These are phyloP conservation scores for Cephus pulcher DNA, from an alignment of 2,888 invertebrate species.

Conservation along the genomic window DNA sequence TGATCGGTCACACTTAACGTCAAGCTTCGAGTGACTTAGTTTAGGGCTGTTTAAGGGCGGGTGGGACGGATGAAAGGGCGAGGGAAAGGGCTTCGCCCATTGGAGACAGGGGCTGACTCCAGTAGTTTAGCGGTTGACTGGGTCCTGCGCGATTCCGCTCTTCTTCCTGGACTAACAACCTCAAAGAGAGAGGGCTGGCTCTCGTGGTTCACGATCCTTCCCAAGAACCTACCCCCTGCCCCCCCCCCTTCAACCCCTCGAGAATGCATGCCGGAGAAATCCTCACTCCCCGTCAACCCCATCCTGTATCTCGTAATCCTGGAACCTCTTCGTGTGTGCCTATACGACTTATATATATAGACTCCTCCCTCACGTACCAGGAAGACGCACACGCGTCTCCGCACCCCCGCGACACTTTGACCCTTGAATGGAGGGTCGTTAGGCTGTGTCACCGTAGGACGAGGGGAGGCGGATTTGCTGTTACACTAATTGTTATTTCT, in stretches of 20 bases:
- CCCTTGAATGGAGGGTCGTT: constrained; percentile 5
- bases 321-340: constrained; percentile 25
- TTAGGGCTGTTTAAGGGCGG: constrained; percentile 58
- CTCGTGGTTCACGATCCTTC: constrained; percentile 18
- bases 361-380: background rate
- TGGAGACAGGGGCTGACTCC: constrained; percentile 30
- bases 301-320: constrained; percentile 12
- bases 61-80: constrained; percentile 43
- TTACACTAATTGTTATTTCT: constrained; percentile 59
- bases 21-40: constrained; percentile 56
- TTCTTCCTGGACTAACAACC: constrained; percentile 34
- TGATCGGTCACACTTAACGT: constrained; percentile 62
- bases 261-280: background rate
- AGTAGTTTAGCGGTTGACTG: constrained; percentile 19
- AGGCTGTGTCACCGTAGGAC: constrained; percentile 16
- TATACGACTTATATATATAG: constrained; percentile 13
- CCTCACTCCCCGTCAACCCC: constrained; percentile 16
- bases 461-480: constrained; percentile 41
- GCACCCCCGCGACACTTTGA: background rate
- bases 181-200: constrained; percentile 34
- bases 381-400: background rate
- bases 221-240: background rate
- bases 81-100: constrained; percentile 36
- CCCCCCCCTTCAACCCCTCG: background rate
- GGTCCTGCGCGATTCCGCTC: constrained; percentile 10